Base-by-base conservation (phyloP, 2,113 vertebrate genomes). In the Plestiodon gilberti region DNA sequence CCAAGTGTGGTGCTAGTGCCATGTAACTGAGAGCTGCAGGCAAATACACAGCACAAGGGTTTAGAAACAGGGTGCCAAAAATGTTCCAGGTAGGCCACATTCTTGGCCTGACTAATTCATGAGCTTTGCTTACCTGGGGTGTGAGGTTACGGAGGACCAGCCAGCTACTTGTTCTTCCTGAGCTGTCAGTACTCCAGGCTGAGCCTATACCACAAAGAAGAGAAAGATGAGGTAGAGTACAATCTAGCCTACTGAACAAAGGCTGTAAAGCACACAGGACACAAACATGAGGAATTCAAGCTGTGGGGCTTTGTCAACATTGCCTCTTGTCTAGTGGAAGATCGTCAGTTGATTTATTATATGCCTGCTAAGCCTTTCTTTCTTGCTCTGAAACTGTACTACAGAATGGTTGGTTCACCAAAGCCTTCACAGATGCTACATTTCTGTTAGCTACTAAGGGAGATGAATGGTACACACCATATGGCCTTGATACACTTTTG, bases 71-170 rank as follows among this genome's bases (percentile, higher is more conserved):
- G n/a, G 0, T 80, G 67, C 11, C 55, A 81, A 81, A 25, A 6
- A 14, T 0, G 17, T 15, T 33, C 15, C 59, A 81, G 59, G 2
- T 18, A n/a, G 57, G 25, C 1, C 9, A 23, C 0, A n/a, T 70
- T 65, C 57, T 86, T 80, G 59, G 15, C 13, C 3, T 9, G 74
- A 17, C n/a, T 10, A 35, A 7, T 20, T n/a, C 0, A 28, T 61
- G 0, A 18, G 0, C 28, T 28, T 38, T 48, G 22, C 20, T 90
- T 95, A 99, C 99, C 97, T 99, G 99, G 94, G 99, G 99, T 2
- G 99, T 99, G 94, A 99, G 98, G 95, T 99, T 99, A 89, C 99
- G 97, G 91, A 99, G 97, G 87, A 99, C 99, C 92, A 99, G 97
- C 99, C 99, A 99, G 97, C 98, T 99, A 97, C 98, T 99, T 88